Evolutionary conservation across 1,140 invertebrate genomes (phyloP).

Genomic region (Drosophila biarmipes): DNA sequence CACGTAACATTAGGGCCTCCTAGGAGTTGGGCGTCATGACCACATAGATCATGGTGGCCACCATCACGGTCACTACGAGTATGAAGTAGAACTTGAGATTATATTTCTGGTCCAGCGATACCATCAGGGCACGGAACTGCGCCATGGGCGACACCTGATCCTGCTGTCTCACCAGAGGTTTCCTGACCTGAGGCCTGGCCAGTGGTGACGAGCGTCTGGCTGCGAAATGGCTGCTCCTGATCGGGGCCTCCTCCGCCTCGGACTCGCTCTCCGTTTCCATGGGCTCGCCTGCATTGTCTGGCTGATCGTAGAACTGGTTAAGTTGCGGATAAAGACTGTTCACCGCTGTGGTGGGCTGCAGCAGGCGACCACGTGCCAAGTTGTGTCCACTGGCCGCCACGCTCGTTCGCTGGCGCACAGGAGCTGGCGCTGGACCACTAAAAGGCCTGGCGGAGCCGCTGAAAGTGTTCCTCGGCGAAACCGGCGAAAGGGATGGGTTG

Average conservation of each 20-base stretch:
- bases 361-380: slow-evolving; percentile 30
- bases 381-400: slow-evolving; percentile 4
- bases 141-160: slow-evolving; percentile 16
- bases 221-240: slow-evolving; percentile 27
- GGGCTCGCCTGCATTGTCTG: slow-evolving; percentile 9
- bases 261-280: slow-evolving; percentile 61
- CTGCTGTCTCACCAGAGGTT: not conserved
- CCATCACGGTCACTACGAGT: slow-evolving; percentile 43
- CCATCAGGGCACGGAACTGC: slow-evolving; percentile 43
- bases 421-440: not conserved
- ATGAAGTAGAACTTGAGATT: slow-evolving; percentile 65
- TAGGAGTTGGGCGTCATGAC: slow-evolving; percentile 43
- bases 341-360: slow-evolving; percentile 45
- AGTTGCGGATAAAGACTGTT: slow-evolving; percentile 61
- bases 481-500: slow-evolving; percentile 6
- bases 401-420: slow-evolving; percentile 30
- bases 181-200: slow-evolving; percentile 9
- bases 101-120: slow-evolving; percentile 59
- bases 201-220: slow-evolving; percentile 28
- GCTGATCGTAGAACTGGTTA: slow-evolving; percentile 59
- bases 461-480: slow-evolving; percentile 39
- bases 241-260: slow-evolving; percentile 23
- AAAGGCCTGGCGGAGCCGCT: slow-evolving; percentile 54
- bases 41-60: slow-evolving; percentile 65
- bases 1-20: not conserved